Evolutionary conservation across 1,140 invertebrate genomes (phyloP), one percentile per base, ranked within the genome.

Genomic region (Sinonovacula constricta): DNA sequence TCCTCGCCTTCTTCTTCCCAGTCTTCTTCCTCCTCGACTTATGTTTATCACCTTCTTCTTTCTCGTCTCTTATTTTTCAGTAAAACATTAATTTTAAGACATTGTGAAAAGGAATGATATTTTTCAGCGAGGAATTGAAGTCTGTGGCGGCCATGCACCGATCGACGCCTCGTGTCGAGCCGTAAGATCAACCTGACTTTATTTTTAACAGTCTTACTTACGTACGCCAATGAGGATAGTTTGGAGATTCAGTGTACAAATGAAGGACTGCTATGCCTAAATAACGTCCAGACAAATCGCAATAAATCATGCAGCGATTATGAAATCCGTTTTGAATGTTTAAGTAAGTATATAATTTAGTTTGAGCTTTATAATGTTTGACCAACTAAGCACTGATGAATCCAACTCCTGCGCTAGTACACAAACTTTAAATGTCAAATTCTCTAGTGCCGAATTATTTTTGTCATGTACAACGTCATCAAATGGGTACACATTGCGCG

Each of bases 341-440:
- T 69, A 31, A 57, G 67, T 69, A 69, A 69, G 67, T 57, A 18
- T n/a, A n/a, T n/a, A n/a, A n/a, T n/a, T n/a, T n/a, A n/a, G n/a
- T n/a, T n/a, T n/a, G n/a, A n/a, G n/a, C n/a, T n/a, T n/a, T n/a
- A n/a, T n/a, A n/a, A n/a, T n/a, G n/a, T n/a, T n/a, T n/a, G n/a
- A n/a, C n/a, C n/a, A n/a, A n/a, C n/a, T n/a, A n/a, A n/a, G n/a
- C n/a, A n/a, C n/a, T n/a, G n/a, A n/a, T n/a, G n/a, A n/a, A n/a
- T n/a, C n/a, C n/a, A n/a, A n/a, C n/a, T n/a, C n/a, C n/a, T n/a
- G n/a, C n/a, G n/a, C n/a, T n/a, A n/a, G n/a, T n/a, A n/a, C n/a
- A n/a, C n/a, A n/a, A n/a, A n/a, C n/a, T n/a, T n/a, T n/a, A n/a
- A n/a, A n/a, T n/a, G n/a, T n/a, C n/a, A n/a, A n/a, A n/a, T n/a